Conservation (phyloP, 2,797 vertebrate genomes). For the Caiman crocodilus region DNA sequence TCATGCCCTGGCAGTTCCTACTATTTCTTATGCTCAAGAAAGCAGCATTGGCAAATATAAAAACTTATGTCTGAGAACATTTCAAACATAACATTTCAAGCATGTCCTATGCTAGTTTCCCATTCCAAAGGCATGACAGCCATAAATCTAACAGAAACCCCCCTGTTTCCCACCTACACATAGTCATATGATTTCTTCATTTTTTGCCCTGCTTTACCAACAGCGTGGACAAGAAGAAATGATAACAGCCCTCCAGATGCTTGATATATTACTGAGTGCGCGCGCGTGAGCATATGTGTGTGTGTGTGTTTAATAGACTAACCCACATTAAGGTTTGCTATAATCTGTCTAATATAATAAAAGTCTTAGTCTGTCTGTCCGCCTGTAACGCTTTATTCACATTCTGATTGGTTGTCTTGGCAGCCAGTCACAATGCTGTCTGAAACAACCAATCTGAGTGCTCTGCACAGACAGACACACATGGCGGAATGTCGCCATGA, state of each 20-base stretch:
- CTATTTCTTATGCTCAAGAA: not conserved
- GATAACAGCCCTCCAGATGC: not conserved
- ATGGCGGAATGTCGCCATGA: too few species aligned
- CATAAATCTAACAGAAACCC: not conserved
- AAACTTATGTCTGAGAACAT: not conserved
- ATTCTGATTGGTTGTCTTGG: too few species aligned
- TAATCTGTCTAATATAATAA: too few species aligned
- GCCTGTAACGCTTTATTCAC: too few species aligned
- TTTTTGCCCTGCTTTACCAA: not conserved
- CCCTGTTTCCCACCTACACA: not conserved
- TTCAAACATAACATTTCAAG: not conserved
- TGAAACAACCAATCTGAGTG: too few species aligned
- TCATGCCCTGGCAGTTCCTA: not conserved
- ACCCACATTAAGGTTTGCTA: not conserved
- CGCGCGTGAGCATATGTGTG: not conserved
- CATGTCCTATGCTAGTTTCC: not conserved
- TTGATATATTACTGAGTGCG: not conserved
- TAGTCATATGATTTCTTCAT: not conserved
- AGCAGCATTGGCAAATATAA: not conserved
- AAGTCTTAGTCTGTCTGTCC: too few species aligned
- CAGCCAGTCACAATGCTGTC: too few species aligned
- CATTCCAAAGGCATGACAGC: not conserved
- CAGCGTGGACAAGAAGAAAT: not conserved
- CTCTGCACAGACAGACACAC: too few species aligned
- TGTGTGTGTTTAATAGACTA: not conserved